Percentiles rank a stretch among this genome's conserved stretches.
phyloP scores from a whole-genome alignment of 2,113 vertebrate genomes.

The Antechinus flavipes region DNA sequence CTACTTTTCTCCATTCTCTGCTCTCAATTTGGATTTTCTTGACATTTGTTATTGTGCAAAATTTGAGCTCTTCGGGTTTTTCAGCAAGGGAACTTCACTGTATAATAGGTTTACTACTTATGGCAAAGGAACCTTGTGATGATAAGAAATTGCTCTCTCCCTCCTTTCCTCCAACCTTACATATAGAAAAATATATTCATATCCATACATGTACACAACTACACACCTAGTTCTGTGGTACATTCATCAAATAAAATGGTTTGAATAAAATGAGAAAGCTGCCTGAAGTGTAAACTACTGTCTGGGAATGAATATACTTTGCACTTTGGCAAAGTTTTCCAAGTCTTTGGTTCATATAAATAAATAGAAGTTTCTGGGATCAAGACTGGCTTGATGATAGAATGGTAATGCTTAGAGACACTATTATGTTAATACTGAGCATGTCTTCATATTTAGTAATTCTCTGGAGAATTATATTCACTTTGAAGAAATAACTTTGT shows the following conservation, averaged over 20 bases:
- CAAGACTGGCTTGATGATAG: conserved; percentile 23
- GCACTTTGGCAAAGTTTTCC: conserved; percentile 20
- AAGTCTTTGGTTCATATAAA: background rate
- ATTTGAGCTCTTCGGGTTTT: background rate
- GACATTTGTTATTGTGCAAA: background rate
- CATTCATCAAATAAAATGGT: background rate
- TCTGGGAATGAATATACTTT: background rate
- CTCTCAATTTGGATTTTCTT: conserved; percentile 11
- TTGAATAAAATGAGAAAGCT: conserved; percentile 14
- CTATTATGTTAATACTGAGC: background rate
- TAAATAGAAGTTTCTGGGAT: conserved; percentile 25
- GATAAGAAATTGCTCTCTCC: background rate
- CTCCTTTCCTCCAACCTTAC: background rate
- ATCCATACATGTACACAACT: background rate
- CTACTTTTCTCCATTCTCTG: conserved; percentile 18
- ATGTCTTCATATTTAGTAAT: conserved; percentile 24
- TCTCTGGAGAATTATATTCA: background rate
- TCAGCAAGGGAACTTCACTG: background rate
- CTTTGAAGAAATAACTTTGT: conserved; percentile 5
- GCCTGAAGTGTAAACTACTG: background rate
- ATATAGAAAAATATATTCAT: background rate
- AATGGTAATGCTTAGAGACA: background rate
- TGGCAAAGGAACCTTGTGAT: background rate
- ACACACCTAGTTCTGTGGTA: background rate
- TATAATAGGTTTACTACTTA: background rate